These are phyloP conservation scores for Urocitellus parryii DNA, from an alignment of 2,113 vertebrate species.

Conservation along the genomic window DNA sequence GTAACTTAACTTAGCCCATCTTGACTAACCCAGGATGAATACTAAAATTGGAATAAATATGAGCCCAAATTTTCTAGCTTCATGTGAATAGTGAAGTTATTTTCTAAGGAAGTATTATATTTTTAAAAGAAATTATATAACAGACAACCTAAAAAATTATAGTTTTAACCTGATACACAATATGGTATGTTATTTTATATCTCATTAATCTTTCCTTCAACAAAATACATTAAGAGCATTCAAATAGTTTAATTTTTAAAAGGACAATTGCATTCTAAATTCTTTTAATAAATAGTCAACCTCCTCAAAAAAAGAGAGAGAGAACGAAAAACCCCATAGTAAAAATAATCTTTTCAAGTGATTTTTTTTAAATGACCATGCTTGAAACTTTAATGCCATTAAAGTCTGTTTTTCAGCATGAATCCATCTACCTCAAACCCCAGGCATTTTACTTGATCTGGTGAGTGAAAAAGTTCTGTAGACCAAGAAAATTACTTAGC, in stretches of 20 bases:
- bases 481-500: slow-evolving; percentile 66
- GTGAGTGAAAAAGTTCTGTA: slow-evolving; percentile 37
- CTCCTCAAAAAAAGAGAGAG: not conserved
- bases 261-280: not conserved
- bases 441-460: slow-evolving; percentile 59
- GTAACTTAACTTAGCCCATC: not conserved
- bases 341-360: slow-evolving; percentile 17
- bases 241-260: not conserved
- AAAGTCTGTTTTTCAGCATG: slow-evolving; percentile 43
- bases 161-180: not conserved
- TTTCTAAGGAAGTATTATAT: not conserved
- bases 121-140: not conserved
- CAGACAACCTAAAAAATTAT: not conserved
- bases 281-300: not conserved
- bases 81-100: not conserved
- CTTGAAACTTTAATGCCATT: slow-evolving; percentile 39
- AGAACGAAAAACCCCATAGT: not conserved
- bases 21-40: not conserved
- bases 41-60: not conserved
- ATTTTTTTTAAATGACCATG: not conserved
- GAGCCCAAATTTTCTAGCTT: not conserved
- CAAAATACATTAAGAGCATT: slow-evolving; percentile 42
- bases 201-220: not conserved
- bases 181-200: not conserved
- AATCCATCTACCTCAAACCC: slow-evolving; percentile 44